Evolutionary conservation across 2,888 invertebrate species (phyloP), one percentile per base, ranked within the genome.

Genomic region (Trichogramma evanescens): DNA sequence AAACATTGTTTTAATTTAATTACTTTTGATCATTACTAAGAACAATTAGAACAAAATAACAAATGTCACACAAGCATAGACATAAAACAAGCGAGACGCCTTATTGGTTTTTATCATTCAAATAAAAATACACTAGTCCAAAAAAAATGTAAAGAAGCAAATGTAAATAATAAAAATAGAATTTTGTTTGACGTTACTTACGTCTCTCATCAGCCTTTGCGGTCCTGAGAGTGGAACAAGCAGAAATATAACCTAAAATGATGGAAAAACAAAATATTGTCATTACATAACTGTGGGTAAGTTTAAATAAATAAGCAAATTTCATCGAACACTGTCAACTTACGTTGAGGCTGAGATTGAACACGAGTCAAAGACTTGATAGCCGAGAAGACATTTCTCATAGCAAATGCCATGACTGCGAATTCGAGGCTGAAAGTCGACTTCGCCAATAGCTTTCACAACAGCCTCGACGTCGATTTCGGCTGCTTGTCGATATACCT

Each of bases 221-320:
- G 9, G 49, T 61, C 45, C 54, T 62, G 41, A 64, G 45, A 45
- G 49, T 50, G 52, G 60, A 56, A 9, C 50, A 56, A 52, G 45
- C 45, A 62, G 58, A 61, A 58, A 64, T 62, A 58, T 64, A 64
- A 64, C 64, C 64, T 64, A 52, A 7, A 61, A 56, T 2, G 54
- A 38, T 13, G 53, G 7, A 45, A 13, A 45, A 6, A 7, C 5
- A 48, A 26, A 8, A 3, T 6, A n/a, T 54, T 8, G 49, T 64
- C 62, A 64, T 10, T 58, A 62, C 62, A 64, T 62, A 48, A 49
- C 54, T 50, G 48, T 26, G 5, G 8, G 38, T 41, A 4, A 45
- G 51, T 4, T 48, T 9, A 39, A 41, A 26, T 38, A 5, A 41
- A 9, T 13, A 43, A 50, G 9, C 3, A 46, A 54, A 9, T 39